These are phyloP conservation scores for Anastrepha ludens DNA, from an alignment of 1,140 invertebrate species.

Conservation along the genomic window DNA sequence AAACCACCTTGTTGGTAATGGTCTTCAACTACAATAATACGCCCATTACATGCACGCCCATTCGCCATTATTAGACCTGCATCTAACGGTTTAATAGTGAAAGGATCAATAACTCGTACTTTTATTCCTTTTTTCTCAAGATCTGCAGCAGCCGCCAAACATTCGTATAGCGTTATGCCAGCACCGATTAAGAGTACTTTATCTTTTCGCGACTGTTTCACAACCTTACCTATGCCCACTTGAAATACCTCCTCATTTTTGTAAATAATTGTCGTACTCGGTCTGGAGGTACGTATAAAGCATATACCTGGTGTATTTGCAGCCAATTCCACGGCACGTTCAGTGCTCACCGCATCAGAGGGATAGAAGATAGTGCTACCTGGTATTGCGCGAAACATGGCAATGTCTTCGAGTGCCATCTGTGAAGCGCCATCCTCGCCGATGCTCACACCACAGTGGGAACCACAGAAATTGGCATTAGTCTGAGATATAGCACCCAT, in stretches of 20 bases:
- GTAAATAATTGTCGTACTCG: slow-evolving; percentile 92
- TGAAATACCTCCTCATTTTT: slow-evolving; percentile 89
- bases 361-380: slow-evolving; percentile 97
- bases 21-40: slow-evolving; percentile 94
- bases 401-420: slow-evolving; percentile 99
- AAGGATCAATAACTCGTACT: slow-evolving; percentile 89
- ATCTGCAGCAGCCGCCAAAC: slow-evolving; percentile 85
- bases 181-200: slow-evolving; percentile 89
- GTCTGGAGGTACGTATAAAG: slow-evolving; percentile 96
- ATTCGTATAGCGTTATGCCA: slow-evolving; percentile 93
- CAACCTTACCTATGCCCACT: slow-evolving; percentile 86
- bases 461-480: slow-evolving; percentile 96
- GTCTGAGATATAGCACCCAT: slow-evolving; percentile 99
- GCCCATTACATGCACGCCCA: slow-evolving; percentile 85
- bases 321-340: slow-evolving; percentile 96
- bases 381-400: slow-evolving; percentile 95
- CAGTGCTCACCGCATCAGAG: slow-evolving; percentile 94
- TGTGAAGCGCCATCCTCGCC: slow-evolving; percentile 99
- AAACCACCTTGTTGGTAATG: slow-evolving; percentile 91
- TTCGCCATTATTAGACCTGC: slow-evolving; percentile 82
- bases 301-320: slow-evolving; percentile 97
- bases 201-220: slow-evolving; percentile 91
- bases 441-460: slow-evolving; percentile 96
- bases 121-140: slow-evolving; percentile 81
- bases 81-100: slow-evolving; percentile 96